These are phyloP conservation scores for Pyrocoelia pectoralis DNA, from an alignment of 2,888 invertebrate species.

Conservation along the genomic window DNA sequence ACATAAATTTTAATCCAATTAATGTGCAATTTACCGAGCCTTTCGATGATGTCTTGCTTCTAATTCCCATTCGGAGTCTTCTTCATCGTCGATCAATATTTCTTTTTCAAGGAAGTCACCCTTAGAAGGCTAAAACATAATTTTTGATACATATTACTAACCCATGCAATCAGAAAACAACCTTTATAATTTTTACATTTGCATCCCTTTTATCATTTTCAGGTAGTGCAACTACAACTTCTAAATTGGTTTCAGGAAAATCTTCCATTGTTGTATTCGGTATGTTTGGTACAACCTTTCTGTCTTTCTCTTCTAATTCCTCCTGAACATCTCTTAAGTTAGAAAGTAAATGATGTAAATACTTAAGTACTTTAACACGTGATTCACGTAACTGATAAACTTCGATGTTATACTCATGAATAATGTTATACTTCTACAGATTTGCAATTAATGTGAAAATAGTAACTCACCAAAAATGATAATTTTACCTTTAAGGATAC, in stretches of 20 bases:
- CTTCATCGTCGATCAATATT: constrained; percentile 4
- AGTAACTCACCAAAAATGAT: not conserved
- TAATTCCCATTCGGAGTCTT: constrained; percentile 63
- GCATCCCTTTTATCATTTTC: not conserved
- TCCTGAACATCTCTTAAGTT: constrained; percentile 38
- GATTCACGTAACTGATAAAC: not conserved
- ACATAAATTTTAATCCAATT: not conserved
- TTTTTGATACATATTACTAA: not conserved
- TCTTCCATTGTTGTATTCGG: constrained; percentile 64
- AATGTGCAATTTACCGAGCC: constrained; percentile 55
- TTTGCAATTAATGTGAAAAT: not conserved
- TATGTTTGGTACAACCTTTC: constrained; percentile 59
- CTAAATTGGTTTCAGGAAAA: constrained; percentile 66
- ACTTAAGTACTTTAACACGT: not conserved
- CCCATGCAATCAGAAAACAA: not conserved
- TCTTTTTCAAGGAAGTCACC: constrained; percentile 12
- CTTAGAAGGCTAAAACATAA: not conserved
- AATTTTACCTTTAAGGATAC: constrained; percentile 45
- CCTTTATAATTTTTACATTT: not conserved
- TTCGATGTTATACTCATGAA: not conserved
- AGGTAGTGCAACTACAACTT: constrained; percentile 3
- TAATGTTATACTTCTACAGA: not conserved
- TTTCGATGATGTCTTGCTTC: constrained; percentile 65
- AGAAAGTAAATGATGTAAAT: not conserved
- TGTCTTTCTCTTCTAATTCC: constrained; percentile 60